Conservation (phyloP, 2,113 vertebrate species). For the Zapus hudsonius region DNA sequence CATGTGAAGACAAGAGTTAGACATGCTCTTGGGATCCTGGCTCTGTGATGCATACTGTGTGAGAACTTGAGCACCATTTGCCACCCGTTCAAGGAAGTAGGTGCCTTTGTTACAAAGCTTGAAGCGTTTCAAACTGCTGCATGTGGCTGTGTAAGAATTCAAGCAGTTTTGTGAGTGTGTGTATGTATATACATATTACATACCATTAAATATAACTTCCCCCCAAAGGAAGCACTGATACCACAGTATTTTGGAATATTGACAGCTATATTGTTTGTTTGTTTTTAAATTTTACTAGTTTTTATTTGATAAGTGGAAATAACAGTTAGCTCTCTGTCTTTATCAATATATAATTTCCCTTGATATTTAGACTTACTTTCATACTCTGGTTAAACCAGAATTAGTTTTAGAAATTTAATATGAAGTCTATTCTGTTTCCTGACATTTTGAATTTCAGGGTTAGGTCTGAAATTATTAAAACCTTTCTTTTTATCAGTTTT, state of each 20-base stretch:
- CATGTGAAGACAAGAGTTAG: background rate
- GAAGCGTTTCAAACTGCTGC: background rate
- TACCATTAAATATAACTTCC: background rate
- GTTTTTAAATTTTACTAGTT: background rate
- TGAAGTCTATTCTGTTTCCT: background rate
- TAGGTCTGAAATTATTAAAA: background rate
- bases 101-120: background rate
- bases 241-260: background rate
- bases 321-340: background rate
- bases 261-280: background rate
- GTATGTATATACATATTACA: background rate
- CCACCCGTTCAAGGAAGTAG: background rate
- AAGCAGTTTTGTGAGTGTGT: background rate
- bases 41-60: background rate
- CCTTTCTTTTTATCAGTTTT: background rate
- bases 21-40: background rate
- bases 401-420: conserved; percentile 4
- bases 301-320: background rate
- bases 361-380: conserved; percentile 6
- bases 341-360: background rate
- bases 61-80: background rate
- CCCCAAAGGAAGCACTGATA: background rate
- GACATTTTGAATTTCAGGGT: background rate
- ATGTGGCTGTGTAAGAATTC: background rate
- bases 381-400: background rate